Base-by-base conservation (phyloP, 2,888 invertebrate species). In the Molorchus minor region DNA sequence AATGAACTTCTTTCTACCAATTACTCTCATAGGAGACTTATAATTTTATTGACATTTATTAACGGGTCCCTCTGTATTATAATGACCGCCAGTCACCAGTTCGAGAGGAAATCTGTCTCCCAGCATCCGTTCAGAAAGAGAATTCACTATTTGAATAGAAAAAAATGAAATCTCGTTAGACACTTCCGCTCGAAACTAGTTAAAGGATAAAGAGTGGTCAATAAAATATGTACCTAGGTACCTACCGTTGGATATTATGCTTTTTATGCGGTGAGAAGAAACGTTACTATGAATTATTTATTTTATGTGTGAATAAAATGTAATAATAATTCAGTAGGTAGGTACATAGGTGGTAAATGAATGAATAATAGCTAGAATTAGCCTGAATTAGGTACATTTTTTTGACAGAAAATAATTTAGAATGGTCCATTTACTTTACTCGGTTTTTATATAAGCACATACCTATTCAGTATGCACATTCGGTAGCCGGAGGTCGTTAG, bases 61-160 rank as follows among this genome's bases (percentile, higher is more conserved):
- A 25, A 5, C 8, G 8, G 8, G 25, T 25, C 25, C 25, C 8
- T 3, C 25, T 5, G 3, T 25, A 25, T 25, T 25, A 25, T 25
- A 25, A 25, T 25, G 25, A 25, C 3, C 8, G 25, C 8, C 25
- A 25, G 25, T 8, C 25, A 3, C 4, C 4, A 25, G 25, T 3
- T 25, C 43, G 46, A 40, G 49, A 59, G 54, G 33, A 33, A 47
- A 54, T 59, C 49, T 59, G 54, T 59, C 43, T 59, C 10, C 29
- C 55, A 55, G 54, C 59, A 55, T 55, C 59, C 49, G 53, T 16
- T 45, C 30, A n/a, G 10, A 3, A 25, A 25, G 3, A 8, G 25
- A 8, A 25, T 25, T 25, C 8, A 3, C 25, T 25, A 25, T 5
- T 25, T 5, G 25, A 25, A n/a, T n/a, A n/a, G n/a, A n/a, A 5